Conservation (phyloP, 2,113 vertebrate species). For the Meles meles region DNA sequence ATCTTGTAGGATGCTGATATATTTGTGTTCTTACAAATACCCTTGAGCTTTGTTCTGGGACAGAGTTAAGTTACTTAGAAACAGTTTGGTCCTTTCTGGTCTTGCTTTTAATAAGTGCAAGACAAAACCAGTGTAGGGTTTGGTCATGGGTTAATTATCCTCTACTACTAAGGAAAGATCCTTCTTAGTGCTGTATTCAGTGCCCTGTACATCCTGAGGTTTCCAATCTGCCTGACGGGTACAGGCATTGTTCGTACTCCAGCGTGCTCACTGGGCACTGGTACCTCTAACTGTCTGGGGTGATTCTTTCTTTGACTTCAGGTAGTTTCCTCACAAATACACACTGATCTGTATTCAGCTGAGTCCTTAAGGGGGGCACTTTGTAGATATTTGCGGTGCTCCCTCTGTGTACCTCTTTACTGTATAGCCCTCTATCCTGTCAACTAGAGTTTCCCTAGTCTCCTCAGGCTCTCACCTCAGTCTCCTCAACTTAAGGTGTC, state of each 20-base stretch:
- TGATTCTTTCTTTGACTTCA: background rate
- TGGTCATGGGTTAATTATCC: background rate
- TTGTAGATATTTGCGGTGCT: background rate
- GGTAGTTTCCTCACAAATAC: background rate
- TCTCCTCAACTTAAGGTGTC: background rate
- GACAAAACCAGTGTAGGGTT: background rate
- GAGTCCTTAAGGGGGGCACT: background rate
- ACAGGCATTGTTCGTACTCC: background rate
- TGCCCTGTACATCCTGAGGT: background rate
- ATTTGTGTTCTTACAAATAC: background rate
- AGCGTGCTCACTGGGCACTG: background rate
- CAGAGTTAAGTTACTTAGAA: constrained; percentile 31
- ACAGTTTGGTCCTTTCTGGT: background rate
- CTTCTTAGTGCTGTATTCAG: background rate
- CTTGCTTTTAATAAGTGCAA: constrained; percentile 21
- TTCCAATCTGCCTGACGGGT: background rate
- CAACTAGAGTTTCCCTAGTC: background rate
- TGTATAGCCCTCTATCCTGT: background rate
- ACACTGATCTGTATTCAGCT: background rate
- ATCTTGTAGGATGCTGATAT: constrained; percentile 12
- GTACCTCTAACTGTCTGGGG: background rate
- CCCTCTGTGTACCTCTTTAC: background rate
- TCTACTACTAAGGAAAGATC: background rate
- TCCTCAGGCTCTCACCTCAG: background rate
- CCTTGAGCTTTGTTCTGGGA: constrained; percentile 34